Evolutionary conservation across 2,888 invertebrate genomes (phyloP), one percentile per base, ranked within the genome.

Genomic region (Drosophila emarginata): DNA sequence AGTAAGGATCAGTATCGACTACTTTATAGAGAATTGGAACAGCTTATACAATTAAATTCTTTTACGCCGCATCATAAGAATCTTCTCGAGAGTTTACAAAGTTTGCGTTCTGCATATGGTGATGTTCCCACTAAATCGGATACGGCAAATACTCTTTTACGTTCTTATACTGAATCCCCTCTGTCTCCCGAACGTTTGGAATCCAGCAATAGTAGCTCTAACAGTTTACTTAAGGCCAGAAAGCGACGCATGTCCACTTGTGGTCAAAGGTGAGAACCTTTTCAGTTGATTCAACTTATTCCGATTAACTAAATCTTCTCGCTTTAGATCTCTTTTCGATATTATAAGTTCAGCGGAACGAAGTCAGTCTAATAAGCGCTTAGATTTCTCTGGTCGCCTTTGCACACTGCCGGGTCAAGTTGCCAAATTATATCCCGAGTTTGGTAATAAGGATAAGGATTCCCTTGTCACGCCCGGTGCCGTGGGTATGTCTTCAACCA

Each of bases 1-100:
- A 94, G 95, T 74, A 97, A 98, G 81, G 98, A 98, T 88, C 97
- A 97, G 84, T 98, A 98, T 93, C 94, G 96, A 53, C 94, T 96
- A 28, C 94, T 98, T 90, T 99, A 98, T 96, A 94, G 94, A 32
- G 98, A 99, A 90, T 91, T 98, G 56, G 98, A 98, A 90, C 94
- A 95, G 11, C 93, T 98, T 39, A 92, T 98, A 0, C 95, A 96
- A 62, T 94, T 95, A 26, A 96, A 96, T 90, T 94, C 95, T 26
- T 95, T 95, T 61, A 96, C 97, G 0, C 93, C 95, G 3, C 95
- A 95, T 76, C 98, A 98, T 89, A 94, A 94, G 70, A 94, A 94
- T 66, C 93, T 98, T 15, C 92, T 97, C 53, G 95, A 95, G 57
- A 97, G 96, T 89, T 92, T 98, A 53, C 93, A 96, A 26, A 98